Evolutionary conservation across 2,888 invertebrate genomes (phyloP).

Genomic region (Agonopterix subpropinquella): DNA sequence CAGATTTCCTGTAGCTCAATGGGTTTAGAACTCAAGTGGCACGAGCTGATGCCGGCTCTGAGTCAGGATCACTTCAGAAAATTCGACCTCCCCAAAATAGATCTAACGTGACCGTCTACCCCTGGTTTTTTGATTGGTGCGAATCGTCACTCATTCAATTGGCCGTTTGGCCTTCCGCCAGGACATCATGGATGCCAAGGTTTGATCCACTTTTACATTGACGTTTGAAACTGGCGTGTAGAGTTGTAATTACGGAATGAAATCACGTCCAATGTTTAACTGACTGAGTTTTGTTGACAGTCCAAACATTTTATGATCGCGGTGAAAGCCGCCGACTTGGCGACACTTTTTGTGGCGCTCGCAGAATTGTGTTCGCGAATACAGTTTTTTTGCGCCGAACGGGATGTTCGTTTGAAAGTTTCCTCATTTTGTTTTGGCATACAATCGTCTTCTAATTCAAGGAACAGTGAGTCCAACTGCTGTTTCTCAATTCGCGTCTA

Average conservation of each 20-base stretch:
- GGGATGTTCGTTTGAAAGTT: no score
- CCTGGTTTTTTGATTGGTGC: slow-evolving; percentile 48
- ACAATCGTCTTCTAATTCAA: no score
- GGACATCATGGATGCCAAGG: slow-evolving; percentile 48
- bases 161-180: slow-evolving; percentile 64
- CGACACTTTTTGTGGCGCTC: slow-evolving; percentile 20
- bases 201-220: slow-evolving; percentile 46
- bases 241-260: slow-evolving; percentile 39
- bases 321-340: slow-evolving; percentile 23
- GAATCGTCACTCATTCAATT: slow-evolving; percentile 72
- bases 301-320: slow-evolving; percentile 19
- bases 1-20: slow-evolving; percentile 61
- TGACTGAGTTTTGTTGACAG: slow-evolving; percentile 7
- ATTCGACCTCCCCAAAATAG: slow-evolving; percentile 65
- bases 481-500: slow-evolving; percentile 28
- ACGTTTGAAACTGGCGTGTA: slow-evolving; percentile 17
- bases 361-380: slow-evolving; percentile 4
- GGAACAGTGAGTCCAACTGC: neutral
- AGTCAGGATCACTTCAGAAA: slow-evolving; percentile 61
- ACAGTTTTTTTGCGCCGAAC: neutral
- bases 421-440: no score
- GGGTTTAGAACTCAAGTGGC: slow-evolving; percentile 50
- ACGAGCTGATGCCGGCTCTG: slow-evolving; percentile 33
- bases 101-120: slow-evolving; percentile 58
- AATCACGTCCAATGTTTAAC: slow-evolving; percentile 27